Conservation (phyloP, 1,140 invertebrate genomes). For the Reticulitermes speratus region DNA sequence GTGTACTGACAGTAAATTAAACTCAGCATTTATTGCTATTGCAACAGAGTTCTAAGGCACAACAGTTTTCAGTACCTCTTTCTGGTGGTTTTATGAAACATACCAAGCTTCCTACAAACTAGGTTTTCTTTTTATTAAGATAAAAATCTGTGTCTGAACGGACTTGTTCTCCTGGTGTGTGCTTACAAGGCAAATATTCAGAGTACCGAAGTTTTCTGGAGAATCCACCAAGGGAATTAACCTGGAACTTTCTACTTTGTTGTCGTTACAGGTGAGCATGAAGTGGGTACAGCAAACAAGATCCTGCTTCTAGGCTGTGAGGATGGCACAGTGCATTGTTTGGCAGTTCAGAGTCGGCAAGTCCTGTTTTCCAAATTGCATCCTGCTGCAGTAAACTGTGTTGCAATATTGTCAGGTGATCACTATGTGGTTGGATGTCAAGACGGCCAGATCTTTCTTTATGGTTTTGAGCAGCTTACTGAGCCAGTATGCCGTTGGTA, state of each 20-base stretch:
- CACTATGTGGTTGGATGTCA: constrained; percentile 51
- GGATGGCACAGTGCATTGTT: constrained; percentile 56
- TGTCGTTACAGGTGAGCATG: constrained; percentile 50
- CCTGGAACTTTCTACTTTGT: not conserved
- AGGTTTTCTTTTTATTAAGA: too few species aligned
- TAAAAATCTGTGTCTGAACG: too few species aligned
- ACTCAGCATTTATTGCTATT: too few species aligned
- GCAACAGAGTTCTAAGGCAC: too few species aligned
- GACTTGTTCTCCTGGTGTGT: too few species aligned
- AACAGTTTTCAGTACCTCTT: too few species aligned
- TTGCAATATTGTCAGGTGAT: constrained; percentile 46
- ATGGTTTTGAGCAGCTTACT: constrained; percentile 32
- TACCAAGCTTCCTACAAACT: too few species aligned
- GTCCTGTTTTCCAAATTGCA: constrained; percentile 47
- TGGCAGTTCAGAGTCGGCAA: constrained; percentile 57
- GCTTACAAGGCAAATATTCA: too few species aligned
- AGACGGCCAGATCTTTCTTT: constrained; percentile 51
- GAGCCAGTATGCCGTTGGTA: constrained; percentile 44
- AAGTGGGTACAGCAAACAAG: constrained; percentile 66
- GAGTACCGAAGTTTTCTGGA: not conserved
- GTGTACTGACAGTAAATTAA: too few species aligned
- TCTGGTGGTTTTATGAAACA: too few species aligned
- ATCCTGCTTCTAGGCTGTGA: constrained; percentile 63
- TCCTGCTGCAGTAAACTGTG: constrained; percentile 54
- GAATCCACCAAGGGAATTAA: not conserved